Base-by-base conservation (phyloP, 1,140 invertebrate genomes). In the Drosophila simulans region DNA sequence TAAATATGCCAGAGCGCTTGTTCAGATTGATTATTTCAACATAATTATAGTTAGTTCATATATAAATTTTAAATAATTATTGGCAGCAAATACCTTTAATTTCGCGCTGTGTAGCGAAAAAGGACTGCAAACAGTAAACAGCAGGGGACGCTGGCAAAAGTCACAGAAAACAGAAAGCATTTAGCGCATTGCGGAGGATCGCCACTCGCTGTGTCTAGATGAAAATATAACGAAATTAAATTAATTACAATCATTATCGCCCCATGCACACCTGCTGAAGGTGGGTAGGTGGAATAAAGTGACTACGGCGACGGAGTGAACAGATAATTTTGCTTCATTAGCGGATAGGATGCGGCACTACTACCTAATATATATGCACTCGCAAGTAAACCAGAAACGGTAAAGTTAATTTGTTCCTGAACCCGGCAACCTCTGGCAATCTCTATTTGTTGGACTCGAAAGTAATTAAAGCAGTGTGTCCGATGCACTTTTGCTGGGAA, bases 171-270 rank as follows among this genome's bases (percentile, higher is more conserved):
- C 79, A 42, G 68, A 80, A 68, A 78, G 69, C 77, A 80, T 89
- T 89, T 89, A 89, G 84, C 84, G 84, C 84, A 89, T 80, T 89
- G 84, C 84, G 52, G 84, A 64, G 84, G 48, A 80, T 80, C 64
- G 35, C 46, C 53, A 39, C 55, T 57, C 31, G 12, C 74, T 31
- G 56, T 46, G 69, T 78, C 75, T 88, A 91, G 89, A 91, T 91
- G 83, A 82, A 89, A 91, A 91, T 91, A 91, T 91, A 91, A 91
- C 80, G 80, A 48, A 91, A 91, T 91, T 91, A 91, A 91, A 91
- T 91, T 91, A 91, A 91, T 91, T 91, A 89, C 84, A 77, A 89
- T 78, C 74, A 91, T 91, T 91, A 91, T 85, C 80, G 83, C 74
- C 42, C 46, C 43, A 27, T 64, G 72, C 66, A 77, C 83, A 83